Conservation (phyloP, 2,888 invertebrate species). For the Orthonevra nobilis region DNA sequence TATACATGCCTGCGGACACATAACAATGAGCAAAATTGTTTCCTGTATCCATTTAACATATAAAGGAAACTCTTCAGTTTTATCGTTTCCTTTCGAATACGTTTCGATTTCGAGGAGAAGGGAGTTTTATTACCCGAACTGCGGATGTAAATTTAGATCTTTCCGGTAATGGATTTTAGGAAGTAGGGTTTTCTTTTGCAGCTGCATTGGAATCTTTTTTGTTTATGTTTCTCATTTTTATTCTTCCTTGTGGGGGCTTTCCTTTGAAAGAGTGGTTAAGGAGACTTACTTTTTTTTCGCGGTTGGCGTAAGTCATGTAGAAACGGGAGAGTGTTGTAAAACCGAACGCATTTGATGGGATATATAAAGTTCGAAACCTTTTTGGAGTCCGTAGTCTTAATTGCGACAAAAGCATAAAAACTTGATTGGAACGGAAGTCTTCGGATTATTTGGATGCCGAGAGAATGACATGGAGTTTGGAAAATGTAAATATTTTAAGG, state of each 20-base stretch:
- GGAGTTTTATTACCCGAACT: conserved; percentile 54
- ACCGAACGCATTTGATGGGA: conserved; percentile 2
- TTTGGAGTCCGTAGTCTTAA: conserved; percentile 7
- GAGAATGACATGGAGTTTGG: too few relatives aligned
- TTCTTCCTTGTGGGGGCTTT: not conserved
- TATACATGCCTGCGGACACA: conserved; percentile 73
- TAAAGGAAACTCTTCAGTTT: conserved; percentile 80
- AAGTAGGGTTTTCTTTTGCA: not conserved
- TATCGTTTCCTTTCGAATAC: conserved; percentile 78
- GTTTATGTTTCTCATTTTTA: not conserved
- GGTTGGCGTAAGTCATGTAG: conserved; percentile 1
- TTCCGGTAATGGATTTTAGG: conserved; percentile 48
- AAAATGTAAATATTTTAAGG: too few relatives aligned
- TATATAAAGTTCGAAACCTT: conserved; percentile 7
- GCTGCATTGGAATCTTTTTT: not conserved
- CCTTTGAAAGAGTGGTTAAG: not conserved
- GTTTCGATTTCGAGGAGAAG: conserved; percentile 71
- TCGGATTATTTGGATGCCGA: too few relatives aligned
- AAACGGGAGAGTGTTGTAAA: not conserved
- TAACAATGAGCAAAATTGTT: conserved; percentile 79
- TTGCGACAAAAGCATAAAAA: conserved; percentile 22
- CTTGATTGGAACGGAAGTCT: too few relatives aligned
- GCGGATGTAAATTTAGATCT: conserved; percentile 64
- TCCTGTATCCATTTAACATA: conserved; percentile 80
- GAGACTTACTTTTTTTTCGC: conserved; percentile 11